phyloP scores from a whole-genome alignment of 2,888 invertebrate species.

The Chloromyia formosa region DNA sequence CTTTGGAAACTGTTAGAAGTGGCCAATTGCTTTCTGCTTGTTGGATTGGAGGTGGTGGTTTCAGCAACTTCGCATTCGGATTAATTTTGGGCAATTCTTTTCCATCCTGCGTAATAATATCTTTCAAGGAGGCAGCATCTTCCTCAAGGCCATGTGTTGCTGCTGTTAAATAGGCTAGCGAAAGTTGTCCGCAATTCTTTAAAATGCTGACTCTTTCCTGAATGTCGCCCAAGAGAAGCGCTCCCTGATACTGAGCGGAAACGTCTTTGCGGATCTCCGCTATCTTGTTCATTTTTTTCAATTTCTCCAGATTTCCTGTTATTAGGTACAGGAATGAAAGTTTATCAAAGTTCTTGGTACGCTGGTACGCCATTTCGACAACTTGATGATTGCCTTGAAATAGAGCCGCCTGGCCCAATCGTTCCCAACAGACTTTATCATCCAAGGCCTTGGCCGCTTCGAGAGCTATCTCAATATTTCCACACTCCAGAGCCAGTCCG shows the following conservation, averaged over 20 bases:
- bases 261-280: slow-evolving; percentile 98
- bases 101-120: slow-evolving; percentile 72
- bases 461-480: slow-evolving; percentile 96
- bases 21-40: slow-evolving; percentile 98
- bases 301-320: slow-evolving; percentile 96
- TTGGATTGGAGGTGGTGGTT: slow-evolving; percentile 89
- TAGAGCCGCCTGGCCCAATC: slow-evolving; percentile 91
- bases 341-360: slow-evolving; percentile 99
- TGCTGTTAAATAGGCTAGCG: slow-evolving; percentile 93
- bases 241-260: slow-evolving; percentile 96
- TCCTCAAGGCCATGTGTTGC: slow-evolving; percentile 88
- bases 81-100: slow-evolving; percentile 76
- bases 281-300: slow-evolving; percentile 99
- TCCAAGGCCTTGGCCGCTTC: slow-evolving; percentile 96
- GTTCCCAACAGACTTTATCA: slow-evolving; percentile 95
- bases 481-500: slow-evolving; percentile 95
- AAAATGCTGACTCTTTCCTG: slow-evolving; percentile 87
- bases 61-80: slow-evolving; percentile 78
- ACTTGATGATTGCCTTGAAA: slow-evolving; percentile 94
- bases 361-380: slow-evolving; percentile 99
- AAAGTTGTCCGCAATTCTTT: slow-evolving; percentile 76
- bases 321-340: slow-evolving; percentile 96
- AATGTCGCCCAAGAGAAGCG: slow-evolving; percentile 90
- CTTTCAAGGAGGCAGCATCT: slow-evolving; percentile 78
- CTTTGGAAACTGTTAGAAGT: slow-evolving; percentile 87